These are phyloP conservation scores for Nannoperca obscura DNA, from an alignment of 2,797 vertebrate species.

Conservation along the genomic window DNA sequence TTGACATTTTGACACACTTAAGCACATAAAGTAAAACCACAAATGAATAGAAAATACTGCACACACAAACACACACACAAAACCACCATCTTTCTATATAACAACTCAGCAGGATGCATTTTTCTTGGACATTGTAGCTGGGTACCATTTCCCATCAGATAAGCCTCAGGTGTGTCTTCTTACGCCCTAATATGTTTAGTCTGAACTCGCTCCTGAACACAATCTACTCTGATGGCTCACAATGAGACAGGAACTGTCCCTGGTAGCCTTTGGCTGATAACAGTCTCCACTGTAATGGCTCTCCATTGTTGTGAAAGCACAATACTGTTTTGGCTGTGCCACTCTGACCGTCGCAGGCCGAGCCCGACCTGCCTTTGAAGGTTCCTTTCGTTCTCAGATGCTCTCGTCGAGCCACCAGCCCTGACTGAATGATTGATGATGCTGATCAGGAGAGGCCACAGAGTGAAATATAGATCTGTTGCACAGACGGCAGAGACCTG, in stretches of 20 bases:
- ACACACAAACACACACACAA: constrained; percentile 4
- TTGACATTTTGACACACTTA: constrained; percentile 3
- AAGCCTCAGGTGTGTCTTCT: constrained; percentile 91
- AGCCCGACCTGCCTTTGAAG: constrained; percentile 66
- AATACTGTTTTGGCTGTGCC: constrained; percentile 66
- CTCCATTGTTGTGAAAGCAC: constrained; percentile 76
- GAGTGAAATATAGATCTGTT: constrained; percentile 32
- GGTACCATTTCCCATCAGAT: constrained; percentile 87
- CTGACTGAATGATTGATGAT: constrained; percentile 65
- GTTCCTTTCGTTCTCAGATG: constrained; percentile 31
- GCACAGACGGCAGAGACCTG: not conserved
- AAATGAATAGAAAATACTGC: constrained; percentile 10
- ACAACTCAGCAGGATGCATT: constrained; percentile 77
- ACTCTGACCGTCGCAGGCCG: constrained; percentile 28
- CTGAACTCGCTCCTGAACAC: constrained; percentile 81
- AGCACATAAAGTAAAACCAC: constrained; percentile 13
- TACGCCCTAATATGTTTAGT: constrained; percentile 91
- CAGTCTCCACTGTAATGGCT: constrained; percentile 67
- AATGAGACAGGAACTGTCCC: constrained; percentile 79
- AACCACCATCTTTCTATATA: not conserved
- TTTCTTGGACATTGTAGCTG: constrained; percentile 76
- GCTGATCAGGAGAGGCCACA: constrained; percentile 31
- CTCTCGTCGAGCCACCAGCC: constrained; percentile 48
- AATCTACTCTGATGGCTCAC: constrained; percentile 69
- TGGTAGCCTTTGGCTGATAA: constrained; percentile 67